Conservation (phyloP, 2,113 vertebrate species). For the Aplodontia rufa region DNA sequence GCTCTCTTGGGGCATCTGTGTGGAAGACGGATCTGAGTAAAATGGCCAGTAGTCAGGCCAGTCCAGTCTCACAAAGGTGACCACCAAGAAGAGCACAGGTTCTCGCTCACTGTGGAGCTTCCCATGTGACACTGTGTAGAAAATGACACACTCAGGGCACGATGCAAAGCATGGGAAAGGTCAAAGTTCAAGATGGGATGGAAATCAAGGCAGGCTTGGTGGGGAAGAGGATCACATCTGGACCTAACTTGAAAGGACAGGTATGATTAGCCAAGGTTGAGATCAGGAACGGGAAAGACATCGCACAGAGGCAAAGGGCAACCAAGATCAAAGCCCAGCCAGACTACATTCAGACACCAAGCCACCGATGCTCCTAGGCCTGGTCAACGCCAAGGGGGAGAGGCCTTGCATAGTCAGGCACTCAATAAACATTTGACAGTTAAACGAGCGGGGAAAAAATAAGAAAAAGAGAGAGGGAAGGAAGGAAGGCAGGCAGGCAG, state of each 20-base stretch:
- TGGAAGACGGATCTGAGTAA: neutral
- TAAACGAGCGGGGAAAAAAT: neutral
- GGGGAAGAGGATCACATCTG: neutral
- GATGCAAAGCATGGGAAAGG: neutral
- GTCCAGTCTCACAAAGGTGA: neutral
- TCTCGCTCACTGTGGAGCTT: neutral
- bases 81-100: too few relatives aligned
- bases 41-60: neutral
- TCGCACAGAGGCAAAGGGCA: neutral
- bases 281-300: neutral
- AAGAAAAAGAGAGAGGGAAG: neutral
- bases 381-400: rapidly evolving
- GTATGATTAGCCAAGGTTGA: neutral
- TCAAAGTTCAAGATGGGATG: neutral
- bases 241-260: neutral
- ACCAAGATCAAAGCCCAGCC: neutral
- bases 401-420: neutral
- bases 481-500: too few relatives aligned
- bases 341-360: neutral
- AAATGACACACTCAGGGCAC: neutral
- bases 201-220: too few relatives aligned
- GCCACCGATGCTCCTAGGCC: neutral
- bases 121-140: too few relatives aligned
- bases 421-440: neutral
- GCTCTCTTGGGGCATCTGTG: neutral